Base-by-base conservation (phyloP, 2,113 vertebrate species). In the Paralichthys olivaceus region DNA sequence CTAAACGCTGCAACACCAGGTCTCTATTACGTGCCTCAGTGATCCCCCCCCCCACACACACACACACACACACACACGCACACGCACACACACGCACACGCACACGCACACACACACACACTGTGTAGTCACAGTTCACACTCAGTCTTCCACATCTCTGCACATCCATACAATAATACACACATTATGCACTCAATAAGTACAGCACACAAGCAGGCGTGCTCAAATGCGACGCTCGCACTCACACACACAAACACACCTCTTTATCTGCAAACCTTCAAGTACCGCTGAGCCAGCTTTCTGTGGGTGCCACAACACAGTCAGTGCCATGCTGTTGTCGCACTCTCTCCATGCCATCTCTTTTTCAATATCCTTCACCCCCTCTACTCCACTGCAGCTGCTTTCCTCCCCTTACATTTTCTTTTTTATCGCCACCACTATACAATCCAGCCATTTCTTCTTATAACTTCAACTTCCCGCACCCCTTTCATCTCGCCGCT, bases 11-110 rank as follows among this genome's bases (percentile, higher is more conserved):
- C 25, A 87, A 85, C 78, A 62, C 69, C 53, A 34, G 81, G 83
- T 91, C 84, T 90, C 87, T 72, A 85, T 91, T 91, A 88, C 51
- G 55, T 79, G 88, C 79, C 83, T 81, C 81, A 81, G 55, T 78
- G 76, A 80, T 55, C 66, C 67, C 77, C 59, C 47, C n/a, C 7
- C 29, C 7, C 7, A 32, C 32, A 34, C 32, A 34, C 7, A 65
- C 83, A 80, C 75, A 72, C 34, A 78, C 75, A 79, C 72, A 80
- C 81, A n/a, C 28, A 11, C 29, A 58, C 19, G 8, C 17, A 32
- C 5, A 54, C 6, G 22, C n/a, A 55, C 22, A 55, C n/a, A 22
- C 54, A 45, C 43, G 15, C 43, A 45, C 43, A 45, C 43, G 7
- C 56, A 58, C 26, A 58, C 26, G 20, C 56, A 29, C 56, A 58